These are phyloP conservation scores for Sciurus niger DNA, from an alignment of 2,113 vertebrate genomes.

Conservation along the genomic window DNA sequence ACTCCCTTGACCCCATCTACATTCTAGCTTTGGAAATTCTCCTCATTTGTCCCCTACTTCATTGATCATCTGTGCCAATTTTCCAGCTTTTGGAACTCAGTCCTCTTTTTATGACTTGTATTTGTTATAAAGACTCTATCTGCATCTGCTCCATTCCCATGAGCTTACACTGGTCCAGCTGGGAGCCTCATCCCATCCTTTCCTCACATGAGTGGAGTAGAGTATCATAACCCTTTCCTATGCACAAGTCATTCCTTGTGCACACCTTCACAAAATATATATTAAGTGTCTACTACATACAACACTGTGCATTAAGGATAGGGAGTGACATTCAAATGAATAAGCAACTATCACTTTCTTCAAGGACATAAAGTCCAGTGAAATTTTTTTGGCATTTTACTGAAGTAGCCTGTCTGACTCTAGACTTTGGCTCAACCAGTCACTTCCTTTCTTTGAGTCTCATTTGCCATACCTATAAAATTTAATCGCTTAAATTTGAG, in stretches of 20 bases:
- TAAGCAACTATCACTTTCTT: background rate
- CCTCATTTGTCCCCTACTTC: background rate
- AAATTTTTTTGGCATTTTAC: background rate
- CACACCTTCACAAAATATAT: background rate
- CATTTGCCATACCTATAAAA: background rate
- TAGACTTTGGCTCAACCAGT: background rate
- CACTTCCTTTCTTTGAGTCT: background rate
- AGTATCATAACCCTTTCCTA: background rate
- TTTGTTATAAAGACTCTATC: background rate
- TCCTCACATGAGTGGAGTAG: background rate
- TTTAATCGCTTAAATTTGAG: too few species aligned
- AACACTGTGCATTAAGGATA: background rate
- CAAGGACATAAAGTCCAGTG: background rate
- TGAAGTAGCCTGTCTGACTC: background rate
- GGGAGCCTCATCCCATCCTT: background rate
- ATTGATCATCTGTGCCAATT: background rate
- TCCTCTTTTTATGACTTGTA: background rate
- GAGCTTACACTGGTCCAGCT: background rate
- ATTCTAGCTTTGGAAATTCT: background rate
- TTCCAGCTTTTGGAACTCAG: background rate
- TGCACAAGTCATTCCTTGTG: background rate
- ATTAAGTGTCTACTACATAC: background rate
- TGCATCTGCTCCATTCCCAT: background rate
- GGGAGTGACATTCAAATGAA: background rate
- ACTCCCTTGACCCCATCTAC: background rate